A percentile compares a stretch with the other conserved stretches of the same genome.
These are phyloP conservation scores for Mesaphorura yosii DNA, from an alignment of 1,140 invertebrate genomes.

Conservation along the genomic window DNA sequence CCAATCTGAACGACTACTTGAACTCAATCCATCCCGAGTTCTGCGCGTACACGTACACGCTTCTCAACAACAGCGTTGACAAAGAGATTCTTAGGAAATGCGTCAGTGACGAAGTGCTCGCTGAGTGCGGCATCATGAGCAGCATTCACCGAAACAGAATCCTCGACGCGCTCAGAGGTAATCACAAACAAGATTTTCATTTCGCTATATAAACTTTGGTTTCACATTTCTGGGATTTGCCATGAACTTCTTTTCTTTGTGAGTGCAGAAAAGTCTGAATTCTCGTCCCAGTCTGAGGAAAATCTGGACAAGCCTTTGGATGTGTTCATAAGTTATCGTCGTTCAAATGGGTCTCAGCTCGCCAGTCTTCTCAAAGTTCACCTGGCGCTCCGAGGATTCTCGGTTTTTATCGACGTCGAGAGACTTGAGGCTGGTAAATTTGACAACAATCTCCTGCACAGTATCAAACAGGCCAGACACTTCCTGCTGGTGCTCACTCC, in stretches of 20 bases:
- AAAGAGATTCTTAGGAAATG: constrained; percentile 51
- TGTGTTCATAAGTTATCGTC: constrained; percentile 94
- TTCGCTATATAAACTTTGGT: not conserved
- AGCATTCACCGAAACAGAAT: constrained; percentile 88
- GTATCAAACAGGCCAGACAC: constrained; percentile 90
- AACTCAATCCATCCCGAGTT: constrained; percentile 78
- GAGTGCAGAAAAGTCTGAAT: constrained; percentile 45
- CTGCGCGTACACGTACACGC: constrained; percentile 90
- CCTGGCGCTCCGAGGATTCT: constrained; percentile 82
- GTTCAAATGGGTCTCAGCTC: constrained; percentile 95
- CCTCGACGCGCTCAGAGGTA: constrained; percentile 71
- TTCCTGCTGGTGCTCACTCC: constrained; percentile 93
- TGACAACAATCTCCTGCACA: constrained; percentile 92
- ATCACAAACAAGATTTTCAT: constrained; percentile 25
- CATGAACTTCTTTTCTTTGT: constrained; percentile 6
- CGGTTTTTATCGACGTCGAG: constrained; percentile 92
- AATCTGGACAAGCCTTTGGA: constrained; percentile 78
- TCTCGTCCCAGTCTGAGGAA: constrained; percentile 53
- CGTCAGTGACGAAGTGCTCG: constrained; percentile 74
- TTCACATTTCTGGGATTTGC: not conserved
- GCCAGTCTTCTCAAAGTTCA: constrained; percentile 87
- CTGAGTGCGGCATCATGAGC: constrained; percentile 83
- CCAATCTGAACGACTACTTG: constrained; percentile 82
- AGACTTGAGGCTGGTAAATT: constrained; percentile 94
- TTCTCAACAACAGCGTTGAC: constrained; percentile 90